Base-by-base conservation (phyloP, 2,888 invertebrate species). In the Epinotia brunnichana region DNA sequence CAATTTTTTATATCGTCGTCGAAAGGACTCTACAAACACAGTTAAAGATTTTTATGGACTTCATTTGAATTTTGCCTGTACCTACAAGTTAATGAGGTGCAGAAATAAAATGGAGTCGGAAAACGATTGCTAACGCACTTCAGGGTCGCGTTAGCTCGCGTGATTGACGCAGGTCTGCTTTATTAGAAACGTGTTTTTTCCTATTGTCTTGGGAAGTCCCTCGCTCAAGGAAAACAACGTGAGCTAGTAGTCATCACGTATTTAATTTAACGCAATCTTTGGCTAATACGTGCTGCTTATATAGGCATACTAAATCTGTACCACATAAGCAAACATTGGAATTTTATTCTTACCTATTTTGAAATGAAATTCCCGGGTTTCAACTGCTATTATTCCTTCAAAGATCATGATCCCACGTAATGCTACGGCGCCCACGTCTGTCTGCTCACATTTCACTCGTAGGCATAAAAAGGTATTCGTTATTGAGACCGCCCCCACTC, bases 391-490 rank as follows among this genome's bases (percentile, higher is more conserved):
- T 70, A 57, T 57, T 51, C 54, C 5, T 10, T 53, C 21, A 10
- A 66, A 19, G 39, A 15, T 9, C 9, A 10, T 66, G 41, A 56
- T 56, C 62, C 56, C 56, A 56, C 62, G 54, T 54, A 69, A 54
- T 66, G 72, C 68, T 72, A 69, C 21, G 56, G 67, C 69, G 59
- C 66, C 74, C 73, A 48, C 61, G 62, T 57, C 54, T 56, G 59
- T 64, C 64, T 72, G 61, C 61, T 57, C 63, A 51, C 59, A 35
- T 61, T 70, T 69, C 63, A 63, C 61, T 63, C 63, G 59, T 59
- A 57, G 74, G 73, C 71, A 61, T 59, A 75, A 74, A 77, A 78
- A 76, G 74, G 74, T 64, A 62, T 60, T 57, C 69, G 69, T 44
- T 66, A 67, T 74, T 64, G 74, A 68, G 73, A 70, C 61, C 69